These are phyloP conservation scores for Epinotia brunnichana DNA, from an alignment of 2,888 invertebrate genomes.

Conservation along the genomic window DNA sequence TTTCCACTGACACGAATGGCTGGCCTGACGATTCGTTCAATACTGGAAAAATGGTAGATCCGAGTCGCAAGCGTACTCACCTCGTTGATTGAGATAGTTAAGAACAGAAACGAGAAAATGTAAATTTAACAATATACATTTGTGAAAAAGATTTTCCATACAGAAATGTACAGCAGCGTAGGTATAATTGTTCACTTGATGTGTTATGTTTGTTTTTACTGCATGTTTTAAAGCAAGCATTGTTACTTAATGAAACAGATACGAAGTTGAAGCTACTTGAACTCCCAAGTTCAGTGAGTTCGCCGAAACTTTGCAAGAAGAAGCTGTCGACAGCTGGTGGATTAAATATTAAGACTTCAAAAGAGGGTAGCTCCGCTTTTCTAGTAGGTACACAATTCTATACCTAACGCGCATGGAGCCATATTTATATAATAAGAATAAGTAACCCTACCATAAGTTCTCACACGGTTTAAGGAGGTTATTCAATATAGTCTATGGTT, in stretches of 20 bases:
- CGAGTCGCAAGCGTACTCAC: too few species aligned
- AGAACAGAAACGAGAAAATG: background rate
- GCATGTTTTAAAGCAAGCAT: slow-evolving; percentile 14
- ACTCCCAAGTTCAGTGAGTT: slow-evolving; percentile 19
- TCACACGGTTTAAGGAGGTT: background rate
- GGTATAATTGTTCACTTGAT: background rate
- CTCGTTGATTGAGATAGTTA: background rate
- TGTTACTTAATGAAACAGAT: slow-evolving; percentile 29
- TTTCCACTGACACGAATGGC: too few species aligned
- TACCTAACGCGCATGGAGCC: background rate
- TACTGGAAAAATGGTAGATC: too few species aligned
- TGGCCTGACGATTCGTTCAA: too few species aligned
- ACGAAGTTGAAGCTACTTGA: slow-evolving; percentile 18
- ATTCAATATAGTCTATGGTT: too few species aligned
- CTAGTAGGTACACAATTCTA: background rate
- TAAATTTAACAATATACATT: background rate
- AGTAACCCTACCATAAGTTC: background rate
- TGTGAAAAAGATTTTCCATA: background rate
- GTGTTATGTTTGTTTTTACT: slow-evolving; percentile 8
- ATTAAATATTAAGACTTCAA: slow-evolving; percentile 31
- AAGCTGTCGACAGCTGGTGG: slow-evolving; percentile 26
- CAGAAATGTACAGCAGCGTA: too few species aligned
- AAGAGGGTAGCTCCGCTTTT: slow-evolving; percentile 17
- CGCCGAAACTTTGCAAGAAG: slow-evolving; percentile 20
- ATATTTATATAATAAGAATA: slow-evolving; percentile 2